Evolutionary conservation across 1,140 invertebrate genomes (phyloP), one percentile per base, ranked within the genome.

Genomic region (Hycleus phaleratus): DNA sequence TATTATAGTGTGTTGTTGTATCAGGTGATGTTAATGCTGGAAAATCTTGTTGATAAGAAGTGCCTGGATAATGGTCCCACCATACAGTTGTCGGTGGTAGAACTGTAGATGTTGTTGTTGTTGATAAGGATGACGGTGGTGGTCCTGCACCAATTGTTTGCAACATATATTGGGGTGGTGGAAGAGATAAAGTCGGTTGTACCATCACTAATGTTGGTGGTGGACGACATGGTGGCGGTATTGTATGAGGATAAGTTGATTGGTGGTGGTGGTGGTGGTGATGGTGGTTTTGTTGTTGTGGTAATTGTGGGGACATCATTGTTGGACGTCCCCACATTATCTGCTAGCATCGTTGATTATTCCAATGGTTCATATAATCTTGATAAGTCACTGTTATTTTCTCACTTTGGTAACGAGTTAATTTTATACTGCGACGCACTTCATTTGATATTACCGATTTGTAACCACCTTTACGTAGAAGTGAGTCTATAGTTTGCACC

Each of bases 401-500:
- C 72, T 92, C 90, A 73, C 88, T 91, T 70, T 97, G 92, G 75
- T 97, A 97, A 66, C 95, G 87, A 40, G 93, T 97, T 59, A 99
- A 78, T 76, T 93, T 92, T 62, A 99, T 90, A 62, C 83, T 86
- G 66, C 88, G 84, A 55, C 96, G 82, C 64, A 95, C 81, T 40
- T 95, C 87, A 51, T 87, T 82, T 26, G 91, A 95, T 12, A 99
- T 95, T 4, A 83, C 73, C 32, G 93, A 92, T 69, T 95, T 95
- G 75, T 88, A 98, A 25, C 97, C 97, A 58, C 95, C 96, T 77
- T 99, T 99, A 50, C 95, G 84, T 9, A 99, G 80, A 26, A 99
- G 77, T 4, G 95, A 97, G 75, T 99, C 96, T 69, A 99, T 97
- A 8, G 96, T 98, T 75, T 98, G 93, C 57, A 95, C 83, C 74